phyloP scores from a whole-genome alignment of 1,140 invertebrate species.

The Linepithema humile region DNA sequence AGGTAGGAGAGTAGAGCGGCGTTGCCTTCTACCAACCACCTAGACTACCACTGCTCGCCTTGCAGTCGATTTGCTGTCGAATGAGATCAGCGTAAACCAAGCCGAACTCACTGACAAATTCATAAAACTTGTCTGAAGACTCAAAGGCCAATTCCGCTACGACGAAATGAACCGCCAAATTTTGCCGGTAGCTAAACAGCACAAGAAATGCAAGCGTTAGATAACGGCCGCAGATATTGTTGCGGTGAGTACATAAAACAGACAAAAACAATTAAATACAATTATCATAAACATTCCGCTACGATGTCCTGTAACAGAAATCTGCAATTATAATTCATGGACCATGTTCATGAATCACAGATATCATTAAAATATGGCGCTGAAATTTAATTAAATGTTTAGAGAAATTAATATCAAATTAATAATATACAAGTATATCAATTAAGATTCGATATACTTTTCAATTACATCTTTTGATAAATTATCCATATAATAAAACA shows the following conservation, averaged over 20 bases:
- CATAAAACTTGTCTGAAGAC: constrained; percentile 91
- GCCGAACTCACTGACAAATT: constrained; percentile 93
- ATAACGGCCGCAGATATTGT: constrained; percentile 42
- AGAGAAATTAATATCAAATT: constrained; percentile 41
- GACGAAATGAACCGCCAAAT: constrained; percentile 93
- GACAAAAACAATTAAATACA: constrained; percentile 62
- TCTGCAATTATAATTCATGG: constrained; percentile 60
- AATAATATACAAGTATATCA: background rate
- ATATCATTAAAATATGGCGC: background rate
- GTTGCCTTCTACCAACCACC: constrained; percentile 81
- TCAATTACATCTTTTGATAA: background rate
- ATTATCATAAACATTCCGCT: constrained; percentile 66
- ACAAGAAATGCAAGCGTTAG: constrained; percentile 83
- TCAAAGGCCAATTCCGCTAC: constrained; percentile 94
- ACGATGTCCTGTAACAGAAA: constrained; percentile 83
- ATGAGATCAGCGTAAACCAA: constrained; percentile 90
- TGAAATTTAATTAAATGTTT: constrained; percentile 17
- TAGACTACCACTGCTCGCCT: constrained; percentile 89
- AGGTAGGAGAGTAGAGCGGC: constrained; percentile 53
- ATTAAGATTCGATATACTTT: constrained; percentile 7
- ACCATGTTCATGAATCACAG: background rate
- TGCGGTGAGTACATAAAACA: constrained; percentile 33
- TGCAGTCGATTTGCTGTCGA: constrained; percentile 93
- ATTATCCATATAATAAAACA: constrained; percentile 1
- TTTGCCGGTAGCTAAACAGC: constrained; percentile 96